phyloP scores from a whole-genome alignment of 2,888 invertebrate genomes.

The Athalia rosae region DNA sequence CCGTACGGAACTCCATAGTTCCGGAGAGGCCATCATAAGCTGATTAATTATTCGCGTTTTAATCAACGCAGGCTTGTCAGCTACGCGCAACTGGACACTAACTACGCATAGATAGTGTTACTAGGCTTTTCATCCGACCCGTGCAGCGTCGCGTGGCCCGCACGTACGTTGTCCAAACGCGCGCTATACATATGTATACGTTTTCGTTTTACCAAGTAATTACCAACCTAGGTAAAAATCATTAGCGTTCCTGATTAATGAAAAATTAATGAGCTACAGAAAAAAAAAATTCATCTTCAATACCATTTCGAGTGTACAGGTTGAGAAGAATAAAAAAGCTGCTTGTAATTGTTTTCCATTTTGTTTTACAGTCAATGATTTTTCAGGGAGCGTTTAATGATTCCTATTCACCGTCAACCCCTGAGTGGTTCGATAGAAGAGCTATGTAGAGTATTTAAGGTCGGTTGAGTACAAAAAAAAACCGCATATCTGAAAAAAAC shows the following conservation, averaged over 20 bases:
- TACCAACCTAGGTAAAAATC: background rate
- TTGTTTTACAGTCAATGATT: background rate
- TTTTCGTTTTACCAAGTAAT: background rate
- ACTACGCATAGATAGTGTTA: background rate
- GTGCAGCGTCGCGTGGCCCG: background rate
- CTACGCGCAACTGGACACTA: constrained; percentile 16
- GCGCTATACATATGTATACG: too few species aligned
- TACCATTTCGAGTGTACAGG: background rate
- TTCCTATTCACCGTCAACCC: background rate
- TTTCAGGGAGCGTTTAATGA: background rate
- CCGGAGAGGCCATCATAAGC: constrained; percentile 39
- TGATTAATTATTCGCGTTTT: constrained; percentile 48
- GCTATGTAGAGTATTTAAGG: background rate
- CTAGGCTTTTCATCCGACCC: background rate
- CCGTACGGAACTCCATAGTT: constrained; percentile 12
- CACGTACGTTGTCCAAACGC: too few species aligned
- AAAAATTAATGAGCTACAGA: too few species aligned
- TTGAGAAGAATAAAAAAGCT: background rate
- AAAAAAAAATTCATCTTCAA: background rate
- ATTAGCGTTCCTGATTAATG: too few species aligned
- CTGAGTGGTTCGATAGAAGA: background rate
- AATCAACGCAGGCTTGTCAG: constrained; percentile 37
- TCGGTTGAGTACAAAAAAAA: constrained; percentile 1
- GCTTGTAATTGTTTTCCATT: background rate
- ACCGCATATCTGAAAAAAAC: constrained; percentile 32